phyloP scores from a whole-genome alignment of 2,888 invertebrate genomes.

The Helicoverpa assulta region DNA sequence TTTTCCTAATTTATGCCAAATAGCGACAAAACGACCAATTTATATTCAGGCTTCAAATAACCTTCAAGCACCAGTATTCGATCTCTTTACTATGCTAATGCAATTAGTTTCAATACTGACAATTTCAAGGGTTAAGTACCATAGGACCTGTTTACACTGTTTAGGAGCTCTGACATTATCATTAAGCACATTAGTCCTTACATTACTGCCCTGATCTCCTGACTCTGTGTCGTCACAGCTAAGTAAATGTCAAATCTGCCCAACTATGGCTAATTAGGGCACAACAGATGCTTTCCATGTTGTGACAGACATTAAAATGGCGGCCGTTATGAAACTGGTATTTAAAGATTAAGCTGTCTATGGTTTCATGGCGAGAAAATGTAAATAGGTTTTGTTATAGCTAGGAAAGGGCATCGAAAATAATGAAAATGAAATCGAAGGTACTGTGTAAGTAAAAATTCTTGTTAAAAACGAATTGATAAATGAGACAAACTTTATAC shows the following conservation, averaged over 20 bases:
- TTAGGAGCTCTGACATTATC: slow-evolving; percentile 55
- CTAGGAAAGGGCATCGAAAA: not conserved
- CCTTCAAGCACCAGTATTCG: not conserved
- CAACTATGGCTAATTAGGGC: slow-evolving; percentile 55
- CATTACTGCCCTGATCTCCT: slow-evolving; percentile 46
- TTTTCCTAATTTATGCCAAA: too few species aligned
- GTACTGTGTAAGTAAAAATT: not conserved
- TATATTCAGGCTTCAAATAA: not conserved
- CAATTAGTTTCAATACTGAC: slow-evolving; percentile 17
- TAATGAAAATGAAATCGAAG: not conserved
- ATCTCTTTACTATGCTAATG: not conserved
- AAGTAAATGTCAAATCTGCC: slow-evolving; percentile 54
- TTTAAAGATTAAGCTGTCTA: slow-evolving; percentile 27
- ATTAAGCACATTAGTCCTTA: slow-evolving; percentile 49
- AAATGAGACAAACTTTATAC: not conserved
- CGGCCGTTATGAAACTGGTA: slow-evolving; percentile 30
- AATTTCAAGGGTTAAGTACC: slow-evolving; percentile 24
- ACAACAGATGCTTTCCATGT: slow-evolving; percentile 39
- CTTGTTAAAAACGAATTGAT: not conserved
- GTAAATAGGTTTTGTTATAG: not conserved
- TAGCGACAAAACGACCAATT: not conserved
- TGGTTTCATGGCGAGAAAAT: not conserved
- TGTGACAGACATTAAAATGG: slow-evolving; percentile 47
- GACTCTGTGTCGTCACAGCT: slow-evolving; percentile 35
- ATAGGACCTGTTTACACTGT: slow-evolving; percentile 33